These are phyloP conservation scores for Calameuta idolon DNA, from an alignment of 2,888 invertebrate species.

Conservation along the genomic window DNA sequence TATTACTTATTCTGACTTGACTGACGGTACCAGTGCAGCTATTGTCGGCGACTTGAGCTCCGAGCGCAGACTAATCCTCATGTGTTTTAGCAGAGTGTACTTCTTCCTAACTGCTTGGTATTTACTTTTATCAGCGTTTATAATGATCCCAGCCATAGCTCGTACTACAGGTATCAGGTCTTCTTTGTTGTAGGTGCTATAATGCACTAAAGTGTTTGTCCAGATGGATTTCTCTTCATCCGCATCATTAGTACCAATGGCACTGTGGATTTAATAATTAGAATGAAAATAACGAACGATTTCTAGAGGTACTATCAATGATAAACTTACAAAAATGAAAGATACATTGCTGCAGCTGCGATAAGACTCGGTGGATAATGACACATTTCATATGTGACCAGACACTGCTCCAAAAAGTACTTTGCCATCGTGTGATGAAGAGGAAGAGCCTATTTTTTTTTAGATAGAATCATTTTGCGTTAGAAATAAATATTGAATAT, in stretches of 20 bases:
- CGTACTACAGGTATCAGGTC: conserved; percentile 78
- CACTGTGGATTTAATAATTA: conserved; percentile 38
- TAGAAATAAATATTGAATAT: not conserved
- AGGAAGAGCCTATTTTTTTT: conserved; percentile 72
- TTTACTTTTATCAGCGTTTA: conserved; percentile 78
- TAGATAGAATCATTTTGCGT: not conserved
- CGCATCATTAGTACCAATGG: conserved; percentile 58
- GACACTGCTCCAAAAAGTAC: conserved; percentile 88
- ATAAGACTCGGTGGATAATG: conserved; percentile 85
- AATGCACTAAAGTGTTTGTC: conserved; percentile 81
- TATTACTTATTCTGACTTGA: conserved; percentile 20
- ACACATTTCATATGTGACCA: conserved; percentile 84
- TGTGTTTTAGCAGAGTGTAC: conserved; percentile 72
- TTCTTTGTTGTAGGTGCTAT: conserved; percentile 79
- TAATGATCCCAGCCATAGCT: conserved; percentile 77
- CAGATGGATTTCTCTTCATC: conserved; percentile 70
- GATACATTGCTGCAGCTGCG: conserved; percentile 84
- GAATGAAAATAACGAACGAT: conserved; percentile 2
- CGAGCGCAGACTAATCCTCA: conserved; percentile 75
- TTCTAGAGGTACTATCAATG: conserved; percentile 7
- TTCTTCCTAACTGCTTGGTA: conserved; percentile 78
- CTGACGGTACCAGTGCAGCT: conserved; percentile 33
- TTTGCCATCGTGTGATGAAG: conserved; percentile 86
- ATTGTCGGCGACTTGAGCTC: conserved; percentile 71
- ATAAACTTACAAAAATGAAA: conserved; percentile 73